A percentile compares a stretch with the other conserved stretches of the same genome.
These are phyloP conservation scores for Drosophila kokeensis DNA, from an alignment of 2,888 invertebrate species.

Conservation along the genomic window DNA sequence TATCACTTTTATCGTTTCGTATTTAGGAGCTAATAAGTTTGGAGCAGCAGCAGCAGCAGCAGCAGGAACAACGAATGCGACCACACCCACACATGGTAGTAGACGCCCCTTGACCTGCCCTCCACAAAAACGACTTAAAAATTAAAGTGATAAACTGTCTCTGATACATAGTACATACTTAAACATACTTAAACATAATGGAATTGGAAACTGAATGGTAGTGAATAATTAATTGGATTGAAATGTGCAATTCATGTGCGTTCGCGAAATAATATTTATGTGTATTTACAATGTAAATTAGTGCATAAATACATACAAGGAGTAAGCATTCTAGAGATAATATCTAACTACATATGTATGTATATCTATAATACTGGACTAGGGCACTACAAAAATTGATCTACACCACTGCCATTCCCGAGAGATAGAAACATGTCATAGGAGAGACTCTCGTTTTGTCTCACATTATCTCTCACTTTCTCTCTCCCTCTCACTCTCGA, in stretches of 20 bases:
- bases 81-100: slow-evolving; percentile 16
- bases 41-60: slow-evolving; percentile 25
- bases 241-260: slow-evolving; percentile 47
- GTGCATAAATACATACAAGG: slow-evolving; percentile 53
- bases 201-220: slow-evolving; percentile 63
- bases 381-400: slow-evolving; percentile 69
- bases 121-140: slow-evolving; percentile 71
- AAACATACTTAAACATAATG: slow-evolving; percentile 50
- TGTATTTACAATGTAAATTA: slow-evolving; percentile 75
- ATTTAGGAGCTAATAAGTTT: slow-evolving; percentile 66
- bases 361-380: slow-evolving; percentile 48
- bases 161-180: slow-evolving; percentile 66
- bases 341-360: slow-evolving; percentile 26
- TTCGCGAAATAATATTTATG: slow-evolving; percentile 56
- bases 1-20: slow-evolving; percentile 85
- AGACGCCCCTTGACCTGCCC: slow-evolving; percentile 44
- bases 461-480: neutral
- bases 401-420: slow-evolving; percentile 77
- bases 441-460: slow-evolving; percentile 15
- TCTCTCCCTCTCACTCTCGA: slow-evolving; percentile 1
- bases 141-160: slow-evolving; percentile 75
- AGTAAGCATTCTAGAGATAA: slow-evolving; percentile 37
- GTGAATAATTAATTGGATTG: slow-evolving; percentile 45
- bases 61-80: slow-evolving; percentile 65
- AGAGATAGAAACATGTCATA: slow-evolving; percentile 46